Evolutionary conservation across 1,140 invertebrate genomes (phyloP), one percentile per base, ranked within the genome.

Genomic region (Drosophila punjabiensis): DNA sequence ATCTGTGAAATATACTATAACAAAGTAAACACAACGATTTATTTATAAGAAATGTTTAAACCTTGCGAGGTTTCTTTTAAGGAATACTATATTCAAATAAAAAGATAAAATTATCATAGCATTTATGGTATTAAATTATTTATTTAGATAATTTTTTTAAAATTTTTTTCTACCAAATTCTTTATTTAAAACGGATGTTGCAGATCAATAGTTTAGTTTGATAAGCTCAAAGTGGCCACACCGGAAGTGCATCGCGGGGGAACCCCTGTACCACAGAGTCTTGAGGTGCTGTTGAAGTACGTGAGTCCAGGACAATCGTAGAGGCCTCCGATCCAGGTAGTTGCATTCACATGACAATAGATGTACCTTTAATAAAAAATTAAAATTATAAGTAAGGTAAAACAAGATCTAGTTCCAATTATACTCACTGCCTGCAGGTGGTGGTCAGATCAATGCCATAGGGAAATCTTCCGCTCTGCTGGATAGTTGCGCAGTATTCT

Each of bases 391-490:
- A 8, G 10, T 9, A 5, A 43, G 4, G 5, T n/a, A 4, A 14
- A 0, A 4, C 3, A 1, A 18, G 9, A 8, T 14, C 0, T 7
- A 6, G 10, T 11, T 6, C 2, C 24, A 24, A 24, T 1, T 8
- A 28, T 10, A 82, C 73, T 71, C n/a, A 82, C 79, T 82, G 62
- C 43, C 41, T 71, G 59, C 80, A 82, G 16, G 73, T 82, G 18
- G 73, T 82, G 4, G 43, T 66, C 1, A 77, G 39, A 20, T 41
- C 20, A 2, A 43, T 61, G 67, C 80, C 80, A 41, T 67, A 73
- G 24, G 80, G 80, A 68, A 45, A 82, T 20, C 74, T 55, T 10
- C 79, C 80, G 6, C 20, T 45, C 10, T 60, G n/a, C 30, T 64
- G 66, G 0, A 82, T 7, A 10, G 2, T 18, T 7, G 30, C 13